Percentiles rank a stretch among this genome's conserved stretches.
Conservation (phyloP, 2,113 vertebrate genomes). For the Pteropus alecto region DNA sequence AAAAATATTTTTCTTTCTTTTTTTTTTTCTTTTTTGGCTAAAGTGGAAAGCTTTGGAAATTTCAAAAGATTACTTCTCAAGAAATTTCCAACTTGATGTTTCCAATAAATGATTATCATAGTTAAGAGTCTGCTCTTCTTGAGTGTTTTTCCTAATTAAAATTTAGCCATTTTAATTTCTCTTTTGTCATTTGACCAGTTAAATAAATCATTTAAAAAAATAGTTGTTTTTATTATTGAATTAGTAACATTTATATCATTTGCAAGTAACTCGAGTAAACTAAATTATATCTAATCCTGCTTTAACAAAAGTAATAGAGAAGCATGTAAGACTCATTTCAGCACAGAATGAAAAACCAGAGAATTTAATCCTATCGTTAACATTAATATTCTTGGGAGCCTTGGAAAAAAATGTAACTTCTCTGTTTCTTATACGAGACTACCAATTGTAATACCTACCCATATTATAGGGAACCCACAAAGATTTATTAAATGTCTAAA, state of each 20-base stretch:
- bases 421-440: not conserved
- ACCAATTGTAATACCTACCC: not conserved
- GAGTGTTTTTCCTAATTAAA: constrained; percentile 17
- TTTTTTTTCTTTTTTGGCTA: constrained; percentile 50
- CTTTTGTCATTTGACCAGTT: not conserved
- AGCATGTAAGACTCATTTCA: constrained; percentile 3
- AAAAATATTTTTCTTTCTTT: constrained; percentile 50
- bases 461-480: not conserved
- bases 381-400: not conserved
- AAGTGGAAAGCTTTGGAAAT: constrained; percentile 51
- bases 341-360: constrained; percentile 15
- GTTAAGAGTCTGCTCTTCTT: not conserved
- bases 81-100: constrained; percentile 44
- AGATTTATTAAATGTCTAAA: constrained; percentile 39
- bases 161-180: constrained; percentile 17
- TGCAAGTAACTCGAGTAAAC: not conserved
- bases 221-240: not conserved
- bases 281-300: constrained; percentile 16
- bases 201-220: not conserved
- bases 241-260: not conserved
- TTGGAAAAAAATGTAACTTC: constrained; percentile 20
- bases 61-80: not conserved
- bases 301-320: constrained; percentile 19
- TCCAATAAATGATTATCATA: not conserved
- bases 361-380: not conserved